Evolutionary conservation across 2,888 invertebrate genomes (phyloP).

Genomic region (Polymixis flavicincta): DNA sequence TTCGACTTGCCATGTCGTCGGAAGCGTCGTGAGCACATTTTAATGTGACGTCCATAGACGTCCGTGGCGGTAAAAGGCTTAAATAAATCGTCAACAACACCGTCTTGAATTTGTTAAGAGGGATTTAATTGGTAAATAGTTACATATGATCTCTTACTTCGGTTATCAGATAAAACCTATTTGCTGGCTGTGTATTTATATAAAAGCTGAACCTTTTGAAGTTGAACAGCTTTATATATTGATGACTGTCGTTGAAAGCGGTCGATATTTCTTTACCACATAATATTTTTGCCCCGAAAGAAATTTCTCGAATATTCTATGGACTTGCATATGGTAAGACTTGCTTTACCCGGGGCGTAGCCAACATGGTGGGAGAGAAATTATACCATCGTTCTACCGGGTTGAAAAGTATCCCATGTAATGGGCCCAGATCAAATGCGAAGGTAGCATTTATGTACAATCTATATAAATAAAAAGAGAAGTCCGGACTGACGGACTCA

Average conservation of each 20-base stretch:
- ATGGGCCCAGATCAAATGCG: too few species aligned
- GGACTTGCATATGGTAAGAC: too few species aligned
- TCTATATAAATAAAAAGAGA: too few species aligned
- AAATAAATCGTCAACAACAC: background rate
- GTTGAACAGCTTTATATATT: background rate
- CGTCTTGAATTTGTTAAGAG: background rate
- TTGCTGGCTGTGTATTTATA: background rate
- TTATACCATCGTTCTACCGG: too few species aligned
- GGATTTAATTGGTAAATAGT: background rate
- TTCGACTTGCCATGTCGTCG: too few species aligned
- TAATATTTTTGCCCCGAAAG: background rate
- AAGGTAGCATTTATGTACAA: too few species aligned
- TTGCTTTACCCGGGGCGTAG: background rate
- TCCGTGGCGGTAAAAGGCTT: too few species aligned
- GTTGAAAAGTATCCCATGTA: too few species aligned
- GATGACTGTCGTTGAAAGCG: background rate
- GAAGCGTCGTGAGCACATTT: too few species aligned
- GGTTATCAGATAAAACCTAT: background rate
- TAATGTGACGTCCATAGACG: too few species aligned
- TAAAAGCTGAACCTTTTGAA: background rate
- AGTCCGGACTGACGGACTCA: too few species aligned
- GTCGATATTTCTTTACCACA: background rate
- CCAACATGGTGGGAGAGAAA: too few species aligned
- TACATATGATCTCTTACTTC: background rate
- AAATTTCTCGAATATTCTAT: background rate